Evolutionary conservation across 2,797 vertebrate genomes (phyloP).

Genomic region (Megaceryle alcyon): DNA sequence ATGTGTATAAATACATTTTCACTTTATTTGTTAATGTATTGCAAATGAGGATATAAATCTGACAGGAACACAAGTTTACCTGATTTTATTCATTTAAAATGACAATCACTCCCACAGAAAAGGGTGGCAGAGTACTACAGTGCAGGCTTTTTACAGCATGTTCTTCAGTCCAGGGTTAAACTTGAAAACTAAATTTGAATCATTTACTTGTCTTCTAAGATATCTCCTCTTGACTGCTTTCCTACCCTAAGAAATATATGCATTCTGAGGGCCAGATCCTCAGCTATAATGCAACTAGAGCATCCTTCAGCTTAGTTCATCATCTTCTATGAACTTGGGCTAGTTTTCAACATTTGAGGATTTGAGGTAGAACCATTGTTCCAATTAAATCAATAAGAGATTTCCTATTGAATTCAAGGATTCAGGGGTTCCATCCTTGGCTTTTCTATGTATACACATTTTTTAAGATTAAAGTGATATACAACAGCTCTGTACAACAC

Average conservation of each 20-base stretch:
- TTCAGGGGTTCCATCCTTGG: neutral
- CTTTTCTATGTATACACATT: neutral
- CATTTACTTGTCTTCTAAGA: constrained; percentile 28
- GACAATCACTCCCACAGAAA: neutral
- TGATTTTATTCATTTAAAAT: constrained; percentile 30
- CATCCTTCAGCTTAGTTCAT: constrained; percentile 27
- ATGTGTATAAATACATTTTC: constrained; percentile 39
- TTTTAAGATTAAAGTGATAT: constrained; percentile 45
- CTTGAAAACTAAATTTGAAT: constrained; percentile 5
- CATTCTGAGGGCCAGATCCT: constrained; percentile 10
- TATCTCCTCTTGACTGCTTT: neutral
- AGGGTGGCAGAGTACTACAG: neutral
- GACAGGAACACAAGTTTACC: neutral
- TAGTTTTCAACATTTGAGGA: neutral
- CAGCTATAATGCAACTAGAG: neutral
- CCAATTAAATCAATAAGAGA: constrained; percentile 39
- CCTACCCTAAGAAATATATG: neutral
- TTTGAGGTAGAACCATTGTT: constrained; percentile 13
- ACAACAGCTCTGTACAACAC: constrained; percentile 40
- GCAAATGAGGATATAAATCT: constrained; percentile 40
- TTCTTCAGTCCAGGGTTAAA: constrained; percentile 11
- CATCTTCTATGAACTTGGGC: neutral
- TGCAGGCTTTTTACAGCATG: neutral
- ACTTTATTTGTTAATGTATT: constrained; percentile 50
- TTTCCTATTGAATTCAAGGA: neutral